Base-by-base conservation (phyloP, 2,113 vertebrate species). In the Callorhinus ursinus region DNA sequence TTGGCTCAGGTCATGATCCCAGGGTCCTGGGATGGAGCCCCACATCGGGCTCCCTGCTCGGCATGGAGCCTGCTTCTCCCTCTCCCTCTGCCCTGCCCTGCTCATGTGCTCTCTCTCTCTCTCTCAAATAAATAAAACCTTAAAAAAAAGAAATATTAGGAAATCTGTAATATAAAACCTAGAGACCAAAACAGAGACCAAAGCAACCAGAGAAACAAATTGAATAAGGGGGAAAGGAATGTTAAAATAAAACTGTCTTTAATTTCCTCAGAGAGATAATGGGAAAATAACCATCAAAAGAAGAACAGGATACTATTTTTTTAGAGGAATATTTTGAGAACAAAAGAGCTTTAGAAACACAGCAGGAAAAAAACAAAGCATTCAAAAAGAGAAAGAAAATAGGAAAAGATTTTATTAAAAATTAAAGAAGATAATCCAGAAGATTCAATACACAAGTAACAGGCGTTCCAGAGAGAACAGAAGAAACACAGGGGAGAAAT, bases 201-300 rank as follows among this genome's bases (percentile, higher is more conserved):
- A 65, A 72, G n/a, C 55, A 95, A 67, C 28, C 5, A 8, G 80
- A 71, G 80, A 86, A 76, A 95, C 61, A 90, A 88, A 65, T 26
- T 61, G 85, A 33, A 63, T 80, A 80, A 93, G 18, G 42, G 51
- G 71, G 22, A 72, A 74, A 4, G 22, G 46, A 90, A 80, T 53
- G 8, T 86, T 77, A 55, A 14, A 87, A 36, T 36, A 21, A 18
- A 92, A 55, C 19, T n/a, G 13, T 87, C 51, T 53, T 87, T 93
- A 76, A 90, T 90, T 90, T 90, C 51, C 59, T 95, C 57, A 93
- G n/a, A 82, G 63, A 79, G 49, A 74, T 90, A 95, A 59, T 67
- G 65, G 36, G 67, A 69, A 93, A 95, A 86, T 74, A 74, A 7
- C n/a, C 67, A 31, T 74, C 31, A 74, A 76, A 97, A 81, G 49